Evolutionary conservation across 2,888 invertebrate genomes (phyloP).

Genomic region (Chrysotoxum bicinctum): DNA sequence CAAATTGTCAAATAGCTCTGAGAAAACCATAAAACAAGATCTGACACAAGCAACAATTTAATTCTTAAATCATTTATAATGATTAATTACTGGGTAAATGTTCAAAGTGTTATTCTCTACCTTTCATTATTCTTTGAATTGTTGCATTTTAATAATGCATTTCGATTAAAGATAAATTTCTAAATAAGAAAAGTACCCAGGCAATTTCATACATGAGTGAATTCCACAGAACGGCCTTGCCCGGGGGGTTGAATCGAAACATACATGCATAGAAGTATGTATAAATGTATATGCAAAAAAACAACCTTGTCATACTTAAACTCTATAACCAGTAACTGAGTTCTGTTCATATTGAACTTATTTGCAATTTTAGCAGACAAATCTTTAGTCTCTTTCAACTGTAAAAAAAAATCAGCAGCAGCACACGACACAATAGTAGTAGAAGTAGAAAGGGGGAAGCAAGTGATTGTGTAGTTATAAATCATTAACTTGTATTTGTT

Average conservation of each 20-base stretch:
- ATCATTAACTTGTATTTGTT: constrained; percentile 46
- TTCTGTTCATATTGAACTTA: constrained; percentile 23
- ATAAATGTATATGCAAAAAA: not conserved
- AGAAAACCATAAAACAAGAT: constrained; percentile 5
- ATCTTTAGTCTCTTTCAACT: not conserved
- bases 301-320: constrained; percentile 20
- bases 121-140: constrained; percentile 20
- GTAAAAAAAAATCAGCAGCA: constrained; percentile 3
- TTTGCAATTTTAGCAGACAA: constrained; percentile 17
- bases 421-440: not conserved
- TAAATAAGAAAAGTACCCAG: not conserved
- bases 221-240: constrained; percentile 64
- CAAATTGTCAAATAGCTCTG: not conserved
- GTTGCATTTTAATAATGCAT: constrained; percentile 12
- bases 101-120: not conserved
- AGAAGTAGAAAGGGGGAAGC: constrained; percentile 26
- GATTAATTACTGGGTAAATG: not conserved
- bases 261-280: too few relatives aligned
- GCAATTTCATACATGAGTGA: constrained; percentile 60
- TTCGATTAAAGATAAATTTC: constrained; percentile 23
- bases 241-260: constrained; percentile 16
- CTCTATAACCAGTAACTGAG: constrained; percentile 7
- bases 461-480: constrained; percentile 56
- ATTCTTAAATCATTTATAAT: not conserved
- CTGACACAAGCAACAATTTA: constrained; percentile 9